These are phyloP conservation scores for Steatocranus sp. DNA, from an alignment of 2,797 vertebrate genomes.

Conservation along the genomic window DNA sequence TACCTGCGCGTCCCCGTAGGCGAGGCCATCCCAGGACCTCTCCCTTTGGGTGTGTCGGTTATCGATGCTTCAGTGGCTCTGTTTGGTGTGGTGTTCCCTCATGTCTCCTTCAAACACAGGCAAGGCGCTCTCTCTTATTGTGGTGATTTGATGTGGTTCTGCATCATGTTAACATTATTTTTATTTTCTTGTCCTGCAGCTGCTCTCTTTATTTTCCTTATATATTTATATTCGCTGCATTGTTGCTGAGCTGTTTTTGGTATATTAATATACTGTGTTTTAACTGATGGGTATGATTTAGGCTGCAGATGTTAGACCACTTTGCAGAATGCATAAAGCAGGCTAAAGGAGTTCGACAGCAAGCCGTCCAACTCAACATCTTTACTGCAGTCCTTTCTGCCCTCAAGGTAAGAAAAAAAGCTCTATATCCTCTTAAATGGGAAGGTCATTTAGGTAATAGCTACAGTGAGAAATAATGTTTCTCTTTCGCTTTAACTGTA, in stretches of 20 bases:
- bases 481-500: constrained; percentile 40
- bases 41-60: constrained; percentile 95
- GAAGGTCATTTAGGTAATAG: background rate
- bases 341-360: constrained; percentile 96
- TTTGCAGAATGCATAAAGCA: constrained; percentile 99
- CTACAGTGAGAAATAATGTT: background rate
- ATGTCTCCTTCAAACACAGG: constrained; percentile 98
- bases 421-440: background rate
- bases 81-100: constrained; percentile 97
- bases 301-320: constrained; percentile 98
- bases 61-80: constrained; percentile 97
- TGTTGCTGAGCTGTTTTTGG: background rate
- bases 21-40: constrained; percentile 93
- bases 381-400: constrained; percentile 98
- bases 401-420: constrained; percentile 82
- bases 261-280: background rate
- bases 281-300: constrained; percentile 44
- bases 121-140: constrained; percentile 25
- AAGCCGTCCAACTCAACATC: constrained; percentile 98
- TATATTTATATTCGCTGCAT: background rate
- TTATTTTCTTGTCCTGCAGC: background rate
- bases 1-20: constrained; percentile 92
- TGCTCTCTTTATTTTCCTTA: background rate
- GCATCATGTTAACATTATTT: background rate
- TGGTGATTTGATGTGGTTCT: background rate